Evolutionary conservation across 2,888 invertebrate species (phyloP).

Genomic region (Troglohyphantes excavatus): DNA sequence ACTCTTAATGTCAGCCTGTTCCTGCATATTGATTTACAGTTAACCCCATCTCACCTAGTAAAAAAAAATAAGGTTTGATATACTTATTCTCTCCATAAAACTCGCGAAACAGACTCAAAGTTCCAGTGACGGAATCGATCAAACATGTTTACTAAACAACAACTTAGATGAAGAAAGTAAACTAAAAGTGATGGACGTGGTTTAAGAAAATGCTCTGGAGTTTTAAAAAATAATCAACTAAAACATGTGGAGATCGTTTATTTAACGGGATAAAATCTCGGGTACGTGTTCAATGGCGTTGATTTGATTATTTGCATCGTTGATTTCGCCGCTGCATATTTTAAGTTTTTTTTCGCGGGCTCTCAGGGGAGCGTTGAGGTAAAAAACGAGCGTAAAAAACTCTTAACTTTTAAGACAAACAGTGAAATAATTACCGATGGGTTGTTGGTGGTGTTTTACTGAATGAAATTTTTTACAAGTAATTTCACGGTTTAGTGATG

Average conservation of each 20-base stretch:
- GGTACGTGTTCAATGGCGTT: background rate
- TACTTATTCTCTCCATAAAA: slow-evolving; percentile 5
- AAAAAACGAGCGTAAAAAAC: background rate
- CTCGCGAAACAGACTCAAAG: background rate
- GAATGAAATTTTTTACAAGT: too few relatives aligned
- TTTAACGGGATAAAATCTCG: background rate
- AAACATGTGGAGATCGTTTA: background rate
- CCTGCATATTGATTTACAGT: slow-evolving; percentile 9
- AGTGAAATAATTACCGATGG: background rate
- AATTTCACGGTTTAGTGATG: too few relatives aligned
- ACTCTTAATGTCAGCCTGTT: background rate
- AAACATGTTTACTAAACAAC: slow-evolving; percentile 2
- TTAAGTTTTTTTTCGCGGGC: background rate
- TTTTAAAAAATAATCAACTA: background rate
- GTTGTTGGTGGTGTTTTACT: background rate
- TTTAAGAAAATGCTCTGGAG: background rate
- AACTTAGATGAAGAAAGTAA: background rate
- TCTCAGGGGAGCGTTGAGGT: background rate
- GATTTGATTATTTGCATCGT: slow-evolving; percentile 6
- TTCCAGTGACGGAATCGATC: background rate
- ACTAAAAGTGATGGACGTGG: background rate
- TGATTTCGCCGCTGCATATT: background rate
- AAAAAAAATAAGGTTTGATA: background rate
- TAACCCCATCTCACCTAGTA: slow-evolving; percentile 9
- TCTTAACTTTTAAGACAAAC: background rate